Evolutionary conservation across 1,140 invertebrate genomes (phyloP).

Genomic region (Neelides sp.): DNA sequence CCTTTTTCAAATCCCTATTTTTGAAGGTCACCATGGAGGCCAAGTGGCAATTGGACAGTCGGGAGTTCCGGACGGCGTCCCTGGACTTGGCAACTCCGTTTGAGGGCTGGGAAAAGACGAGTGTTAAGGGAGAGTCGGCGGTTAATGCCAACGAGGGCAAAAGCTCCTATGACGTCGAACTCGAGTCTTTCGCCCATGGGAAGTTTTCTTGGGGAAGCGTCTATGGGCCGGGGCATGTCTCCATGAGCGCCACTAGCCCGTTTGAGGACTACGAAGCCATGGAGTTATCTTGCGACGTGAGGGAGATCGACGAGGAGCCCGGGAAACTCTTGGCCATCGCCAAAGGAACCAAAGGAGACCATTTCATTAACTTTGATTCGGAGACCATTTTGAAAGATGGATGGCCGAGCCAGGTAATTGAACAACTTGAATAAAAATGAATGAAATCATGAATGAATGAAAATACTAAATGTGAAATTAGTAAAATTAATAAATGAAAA

Average conservation of each 20-base stretch:
- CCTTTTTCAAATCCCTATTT: not conserved
- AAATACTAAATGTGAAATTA: too few relatives aligned
- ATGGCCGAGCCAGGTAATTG: slow-evolving; percentile 25
- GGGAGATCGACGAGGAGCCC: slow-evolving; percentile 2
- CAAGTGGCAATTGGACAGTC: not conserved
- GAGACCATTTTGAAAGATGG: slow-evolving; percentile 9
- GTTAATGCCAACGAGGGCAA: slow-evolving; percentile 12
- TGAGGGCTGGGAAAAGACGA: slow-evolving; percentile 23
- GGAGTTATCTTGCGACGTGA: slow-evolving; percentile 9
- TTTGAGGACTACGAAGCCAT: slow-evolving; percentile 15
- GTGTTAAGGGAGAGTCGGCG: slow-evolving; percentile 18
- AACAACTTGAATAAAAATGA: too few relatives aligned
- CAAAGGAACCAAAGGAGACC: slow-evolving; percentile 11
- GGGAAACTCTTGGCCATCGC: slow-evolving; percentile 6
- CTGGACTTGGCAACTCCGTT: slow-evolving; percentile 23
- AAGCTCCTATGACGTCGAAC: slow-evolving; percentile 15
- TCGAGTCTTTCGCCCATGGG: slow-evolving; percentile 14
- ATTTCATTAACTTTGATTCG: slow-evolving; percentile 24
- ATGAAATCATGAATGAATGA: too few relatives aligned
- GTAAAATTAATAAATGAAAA: too few relatives aligned
- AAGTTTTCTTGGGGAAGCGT: slow-evolving; percentile 18
- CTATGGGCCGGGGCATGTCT: slow-evolving; percentile 14
- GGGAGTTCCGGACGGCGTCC: too few relatives aligned
- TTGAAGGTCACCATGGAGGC: not conserved
- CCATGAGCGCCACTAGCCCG: slow-evolving; percentile 19